Evolutionary conservation across 2,113 vertebrate genomes (phyloP).

Genomic region (Microcebus murinus): DNA sequence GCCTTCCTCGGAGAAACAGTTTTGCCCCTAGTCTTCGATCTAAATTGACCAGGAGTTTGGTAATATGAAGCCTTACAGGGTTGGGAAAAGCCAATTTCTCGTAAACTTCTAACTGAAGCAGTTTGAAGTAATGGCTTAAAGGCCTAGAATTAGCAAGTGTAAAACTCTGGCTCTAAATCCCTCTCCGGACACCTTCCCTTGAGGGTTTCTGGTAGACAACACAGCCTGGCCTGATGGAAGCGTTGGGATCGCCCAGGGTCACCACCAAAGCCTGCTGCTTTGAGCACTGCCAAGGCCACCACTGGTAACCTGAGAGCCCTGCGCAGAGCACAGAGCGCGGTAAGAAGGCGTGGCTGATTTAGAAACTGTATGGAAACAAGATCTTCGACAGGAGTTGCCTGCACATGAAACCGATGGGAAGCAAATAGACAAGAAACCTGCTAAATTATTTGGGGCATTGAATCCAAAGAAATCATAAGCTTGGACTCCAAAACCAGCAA

Average conservation of each 20-base stretch:
- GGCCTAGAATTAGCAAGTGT: background rate
- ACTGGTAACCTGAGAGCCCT: background rate
- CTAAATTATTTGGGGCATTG: background rate
- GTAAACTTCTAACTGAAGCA: background rate
- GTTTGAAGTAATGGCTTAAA: background rate
- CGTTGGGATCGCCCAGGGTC: background rate
- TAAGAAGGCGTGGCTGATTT: background rate
- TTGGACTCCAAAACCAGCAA: background rate
- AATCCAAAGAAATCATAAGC: background rate
- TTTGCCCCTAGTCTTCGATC: background rate
- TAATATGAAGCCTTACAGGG: background rate
- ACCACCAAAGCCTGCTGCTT: background rate
- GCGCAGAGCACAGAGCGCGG: background rate
- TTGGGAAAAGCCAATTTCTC: background rate
- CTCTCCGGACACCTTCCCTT: background rate
- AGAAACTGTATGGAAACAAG: background rate
- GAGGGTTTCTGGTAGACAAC: background rate
- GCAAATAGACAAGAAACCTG: background rate
- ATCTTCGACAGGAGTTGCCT: background rate
- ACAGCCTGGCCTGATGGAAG: background rate
- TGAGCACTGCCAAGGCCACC: background rate
- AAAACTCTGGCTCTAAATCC: background rate
- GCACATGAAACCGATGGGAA: background rate
- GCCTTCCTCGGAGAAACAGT: background rate
- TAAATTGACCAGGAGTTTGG: background rate